Base-by-base conservation (phyloP, 2,797 vertebrate species). In the Chaunax sp. region DNA sequence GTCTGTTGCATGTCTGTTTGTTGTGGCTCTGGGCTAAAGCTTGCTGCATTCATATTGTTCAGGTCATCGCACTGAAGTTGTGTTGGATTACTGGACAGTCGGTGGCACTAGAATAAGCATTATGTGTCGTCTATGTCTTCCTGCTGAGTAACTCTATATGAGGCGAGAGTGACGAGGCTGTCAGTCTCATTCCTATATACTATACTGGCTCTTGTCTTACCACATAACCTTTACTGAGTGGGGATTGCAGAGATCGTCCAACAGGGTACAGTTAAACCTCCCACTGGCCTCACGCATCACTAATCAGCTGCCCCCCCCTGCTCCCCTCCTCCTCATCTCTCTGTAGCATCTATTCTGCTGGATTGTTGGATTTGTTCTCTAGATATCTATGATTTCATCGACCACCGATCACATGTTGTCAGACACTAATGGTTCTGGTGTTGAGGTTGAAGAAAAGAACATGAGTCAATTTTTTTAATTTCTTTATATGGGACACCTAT, bases 181-280 rank as follows among this genome's bases (percentile, higher is more conserved):
- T 79, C 72, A 65, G 51, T 43, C 50, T 75, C 77, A 73, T 87
- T 83, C 82, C 79, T 18, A 61, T 69, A 8, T 55, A 63, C 35
- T 74, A n/a, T 41, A 8, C 52, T 1, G 56, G 16, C 66, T 62
- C 82, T 85, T 60, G 1, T 73, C 23, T 85, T 82, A 81, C 64
- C 49, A 2, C 20, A 25, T 58, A 68, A 81, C 84, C 77, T 79
- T 80, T 61, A 51, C 63, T 72, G 69, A 53, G 16, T 28, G 64
- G 61, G 57, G 50, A 74, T 77, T 70, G 72, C 47, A 47, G 62
- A 61, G 74, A 78, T 60, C 59, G 64, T 57, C 55, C 43, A 64
- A n/a, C 49, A 38, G 76, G 60, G 80, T 53, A 80, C 84, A 87
- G 83, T 85, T 86, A 85, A 86, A 86, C 79, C 87, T 75, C 40